Conservation (phyloP, 2,888 invertebrate species). For the Xestobium rufovillosum region DNA sequence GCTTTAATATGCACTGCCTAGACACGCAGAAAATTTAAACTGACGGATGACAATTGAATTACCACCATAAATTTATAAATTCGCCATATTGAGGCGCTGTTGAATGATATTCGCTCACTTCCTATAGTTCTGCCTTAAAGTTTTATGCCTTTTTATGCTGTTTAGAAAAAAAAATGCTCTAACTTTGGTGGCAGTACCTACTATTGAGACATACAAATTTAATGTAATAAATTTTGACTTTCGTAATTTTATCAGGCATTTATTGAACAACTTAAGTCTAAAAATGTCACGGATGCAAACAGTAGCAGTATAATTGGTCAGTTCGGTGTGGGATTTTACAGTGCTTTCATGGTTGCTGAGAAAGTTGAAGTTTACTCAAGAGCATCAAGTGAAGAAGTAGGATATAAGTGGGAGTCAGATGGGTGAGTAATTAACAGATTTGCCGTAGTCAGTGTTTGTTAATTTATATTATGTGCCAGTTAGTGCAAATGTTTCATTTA, state of each 20-base stretch:
- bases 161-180: no score
- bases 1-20: no score
- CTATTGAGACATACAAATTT: no score
- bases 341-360: conserved; percentile 95
- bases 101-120: no score
- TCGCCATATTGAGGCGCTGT: no score
- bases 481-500: no score
- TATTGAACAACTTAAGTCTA: conserved; percentile 71
- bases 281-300: conserved; percentile 51
- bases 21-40: no score
- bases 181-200: no score
- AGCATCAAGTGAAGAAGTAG: conserved; percentile 60
- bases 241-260: conserved; percentile 54
- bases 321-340: conserved; percentile 98
- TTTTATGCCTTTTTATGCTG: no score
- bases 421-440: conserved; percentile 53
- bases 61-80: no score
- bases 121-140: no score
- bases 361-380: conserved; percentile 87
- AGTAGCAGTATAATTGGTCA: conserved; percentile 85
- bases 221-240: conserved; percentile 11
- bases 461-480: background rate
- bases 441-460: background rate
- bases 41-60: no score
- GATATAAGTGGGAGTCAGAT: conserved; percentile 84